A percentile compares a stretch with the other conserved stretches of the same genome.
These are phyloP conservation scores for Plutella xylostella DNA, from an alignment of 2,888 invertebrate species.

Conservation along the genomic window DNA sequence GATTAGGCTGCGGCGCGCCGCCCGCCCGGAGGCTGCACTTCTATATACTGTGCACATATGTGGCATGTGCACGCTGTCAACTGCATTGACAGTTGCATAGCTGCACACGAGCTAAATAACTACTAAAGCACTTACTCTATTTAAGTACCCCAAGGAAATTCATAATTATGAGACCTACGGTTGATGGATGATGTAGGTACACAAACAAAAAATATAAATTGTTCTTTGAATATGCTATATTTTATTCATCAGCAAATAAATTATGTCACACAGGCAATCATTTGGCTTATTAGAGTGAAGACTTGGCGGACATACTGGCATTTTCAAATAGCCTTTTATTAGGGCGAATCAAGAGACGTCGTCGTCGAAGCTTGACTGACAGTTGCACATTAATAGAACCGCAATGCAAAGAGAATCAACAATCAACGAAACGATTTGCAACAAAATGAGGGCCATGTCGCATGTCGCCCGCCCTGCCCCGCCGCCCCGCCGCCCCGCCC, in stretches of 20 bases:
- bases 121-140: background rate
- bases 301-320: no score
- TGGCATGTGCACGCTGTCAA: background rate
- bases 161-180: no score
- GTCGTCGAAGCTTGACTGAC: slow-evolving; percentile 31
- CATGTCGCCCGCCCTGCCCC: slow-evolving; percentile 25
- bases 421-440: no score
- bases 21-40: slow-evolving; percentile 63
- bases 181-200: no score
- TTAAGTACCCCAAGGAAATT: no score
- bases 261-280: no score
- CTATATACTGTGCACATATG: slow-evolving; percentile 28
- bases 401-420: slow-evolving; percentile 51
- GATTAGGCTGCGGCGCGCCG: slow-evolving; percentile 57
- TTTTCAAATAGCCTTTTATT: background rate
- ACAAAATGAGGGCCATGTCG: slow-evolving; percentile 28
- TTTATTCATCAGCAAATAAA: no score
- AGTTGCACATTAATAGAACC: slow-evolving; percentile 49
- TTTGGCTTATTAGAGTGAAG: no score
- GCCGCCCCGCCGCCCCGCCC: slow-evolving; percentile 16
- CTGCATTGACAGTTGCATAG: background rate
- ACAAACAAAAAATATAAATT: no score
- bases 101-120: background rate
- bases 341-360: background rate
- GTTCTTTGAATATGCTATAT: no score